Evolutionary conservation across 2,888 invertebrate genomes (phyloP).

Genomic region (Lordiphosa fenestrarum): DNA sequence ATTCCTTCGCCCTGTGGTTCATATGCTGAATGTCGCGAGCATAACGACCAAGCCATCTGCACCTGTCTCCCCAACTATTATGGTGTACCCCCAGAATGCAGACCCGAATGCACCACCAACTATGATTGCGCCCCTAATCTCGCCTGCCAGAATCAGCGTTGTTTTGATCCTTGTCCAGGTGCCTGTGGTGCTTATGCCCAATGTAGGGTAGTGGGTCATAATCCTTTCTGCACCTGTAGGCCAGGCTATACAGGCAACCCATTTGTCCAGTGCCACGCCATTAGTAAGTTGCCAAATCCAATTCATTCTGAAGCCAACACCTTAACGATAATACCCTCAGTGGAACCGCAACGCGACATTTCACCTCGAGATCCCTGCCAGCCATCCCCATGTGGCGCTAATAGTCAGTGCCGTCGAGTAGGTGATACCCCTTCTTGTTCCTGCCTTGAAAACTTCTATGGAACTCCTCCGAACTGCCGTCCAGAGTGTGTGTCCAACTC

Average conservation of each 20-base stretch:
- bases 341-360: slow-evolving; percentile 66
- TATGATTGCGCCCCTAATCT: slow-evolving; percentile 87
- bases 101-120: slow-evolving; percentile 90
- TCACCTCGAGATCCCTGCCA: slow-evolving; percentile 80
- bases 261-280: slow-evolving; percentile 85
- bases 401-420: slow-evolving; percentile 82
- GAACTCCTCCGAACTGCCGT: slow-evolving; percentile 85
- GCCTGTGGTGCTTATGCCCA: slow-evolving; percentile 87
- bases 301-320: slow-evolving; percentile 2
- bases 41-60: slow-evolving; percentile 88
- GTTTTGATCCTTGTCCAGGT: slow-evolving; percentile 89
- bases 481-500: slow-evolving; percentile 90
- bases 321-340: slow-evolving; percentile 41
- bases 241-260: slow-evolving; percentile 87
- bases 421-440: slow-evolving; percentile 87
- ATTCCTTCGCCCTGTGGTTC: slow-evolving; percentile 88
- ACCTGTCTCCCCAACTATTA: slow-evolving; percentile 87
- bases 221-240: slow-evolving; percentile 89
- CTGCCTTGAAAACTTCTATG: slow-evolving; percentile 85
- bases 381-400: slow-evolving; percentile 82
- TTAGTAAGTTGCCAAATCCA: slow-evolving; percentile 75
- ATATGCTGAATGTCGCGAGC: slow-evolving; percentile 87
- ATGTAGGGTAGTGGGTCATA: slow-evolving; percentile 89
- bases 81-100: slow-evolving; percentile 88
- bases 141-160: slow-evolving; percentile 90